phyloP scores from a whole-genome alignment of 2,113 vertebrate species.

The Trogon melanurus region DNA sequence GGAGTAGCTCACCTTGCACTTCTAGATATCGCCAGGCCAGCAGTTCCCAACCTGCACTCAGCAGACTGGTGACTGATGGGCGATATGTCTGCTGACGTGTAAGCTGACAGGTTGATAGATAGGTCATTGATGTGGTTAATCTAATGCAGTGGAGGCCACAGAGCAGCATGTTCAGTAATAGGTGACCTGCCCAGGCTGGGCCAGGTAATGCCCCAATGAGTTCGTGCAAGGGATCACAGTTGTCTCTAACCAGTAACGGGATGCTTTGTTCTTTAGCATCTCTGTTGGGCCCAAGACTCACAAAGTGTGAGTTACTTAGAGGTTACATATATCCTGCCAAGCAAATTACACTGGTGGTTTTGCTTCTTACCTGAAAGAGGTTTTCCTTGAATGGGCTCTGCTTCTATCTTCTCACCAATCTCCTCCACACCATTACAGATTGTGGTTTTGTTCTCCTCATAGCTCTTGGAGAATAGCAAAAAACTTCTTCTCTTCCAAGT shows the following conservation, averaged over 20 bases:
- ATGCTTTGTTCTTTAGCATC: not conserved
- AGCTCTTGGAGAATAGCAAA: not conserved
- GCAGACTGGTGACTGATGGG: not conserved
- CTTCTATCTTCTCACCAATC: not conserved
- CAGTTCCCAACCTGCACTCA: not conserved
- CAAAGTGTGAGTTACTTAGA: not conserved
- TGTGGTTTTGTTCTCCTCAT: not conserved
- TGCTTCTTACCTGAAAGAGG: conserved; percentile 62
- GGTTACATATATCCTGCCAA: not conserved
- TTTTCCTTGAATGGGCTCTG: conserved; percentile 11
- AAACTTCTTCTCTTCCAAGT: not conserved
- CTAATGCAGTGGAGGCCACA: not conserved
- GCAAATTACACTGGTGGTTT: not conserved
- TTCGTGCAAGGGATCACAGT: not conserved
- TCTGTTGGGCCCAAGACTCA: not conserved
- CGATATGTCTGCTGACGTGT: rapidly evolving
- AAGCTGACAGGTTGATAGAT: not conserved
- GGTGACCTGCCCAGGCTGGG: not conserved
- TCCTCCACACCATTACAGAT: not conserved
- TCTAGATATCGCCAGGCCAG: not conserved
- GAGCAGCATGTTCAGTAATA: not conserved
- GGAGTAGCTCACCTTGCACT: not conserved
- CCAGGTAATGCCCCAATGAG: rapidly evolving
- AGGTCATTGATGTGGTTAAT: not conserved
- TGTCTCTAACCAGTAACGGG: not conserved